Conservation (phyloP, 2,888 invertebrate species). For the Agrochola macilenta region DNA sequence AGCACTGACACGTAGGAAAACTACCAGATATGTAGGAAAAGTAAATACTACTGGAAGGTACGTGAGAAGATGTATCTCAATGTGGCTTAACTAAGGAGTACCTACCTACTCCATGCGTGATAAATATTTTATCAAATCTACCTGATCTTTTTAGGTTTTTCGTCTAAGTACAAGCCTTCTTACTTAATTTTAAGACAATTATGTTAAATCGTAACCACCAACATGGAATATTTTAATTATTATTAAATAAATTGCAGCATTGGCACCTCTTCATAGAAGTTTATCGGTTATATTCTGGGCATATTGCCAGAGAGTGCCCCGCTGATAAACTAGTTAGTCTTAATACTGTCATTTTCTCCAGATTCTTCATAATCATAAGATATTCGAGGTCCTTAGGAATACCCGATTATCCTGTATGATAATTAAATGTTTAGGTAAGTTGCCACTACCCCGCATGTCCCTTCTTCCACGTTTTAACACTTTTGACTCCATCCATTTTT, state of each 20-base stretch:
- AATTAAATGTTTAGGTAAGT: background rate
- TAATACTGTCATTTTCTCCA: constrained; percentile 1
- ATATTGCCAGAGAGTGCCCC: constrained; percentile 7
- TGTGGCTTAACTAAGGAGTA: constrained; percentile 29
- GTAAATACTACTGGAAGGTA: constrained; percentile 42
- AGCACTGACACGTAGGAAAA: constrained; percentile 28
- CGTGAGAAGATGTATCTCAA: constrained; percentile 56
- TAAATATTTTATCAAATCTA: constrained; percentile 50
- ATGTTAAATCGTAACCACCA: background rate
- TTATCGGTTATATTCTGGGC: constrained; percentile 14
- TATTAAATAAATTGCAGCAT: background rate
- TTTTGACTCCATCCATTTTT: too few relatives aligned
- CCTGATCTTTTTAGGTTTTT: constrained; percentile 27
- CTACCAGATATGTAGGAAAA: constrained; percentile 47
- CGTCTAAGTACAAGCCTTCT: background rate
- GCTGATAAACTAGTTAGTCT: constrained; percentile 23
- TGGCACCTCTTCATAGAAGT: background rate
- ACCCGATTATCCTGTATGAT: background rate
- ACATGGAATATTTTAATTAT: background rate
- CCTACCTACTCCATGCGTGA: constrained; percentile 12
- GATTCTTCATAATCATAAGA: constrained; percentile 20
- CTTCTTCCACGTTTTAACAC: background rate
- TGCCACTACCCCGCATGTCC: background rate
- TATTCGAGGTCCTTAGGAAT: background rate
- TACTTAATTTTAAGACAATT: constrained; percentile 5